Conservation (phyloP, 2,888 invertebrate genomes). For the Tubulanus polymorphus region DNA sequence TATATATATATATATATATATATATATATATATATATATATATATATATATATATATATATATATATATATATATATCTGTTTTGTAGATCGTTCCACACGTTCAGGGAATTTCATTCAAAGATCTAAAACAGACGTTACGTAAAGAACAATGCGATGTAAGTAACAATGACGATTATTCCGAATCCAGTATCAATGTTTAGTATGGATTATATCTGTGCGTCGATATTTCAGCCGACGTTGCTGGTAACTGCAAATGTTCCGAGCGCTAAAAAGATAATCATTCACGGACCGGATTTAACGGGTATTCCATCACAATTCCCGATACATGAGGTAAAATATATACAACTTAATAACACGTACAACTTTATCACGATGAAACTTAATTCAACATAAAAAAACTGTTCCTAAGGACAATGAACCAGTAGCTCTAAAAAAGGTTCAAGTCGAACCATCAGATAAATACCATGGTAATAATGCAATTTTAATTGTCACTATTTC, state of each 20-base stretch:
- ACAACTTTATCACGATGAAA: too few species aligned
- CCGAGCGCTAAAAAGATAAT: slow-evolving; percentile 99
- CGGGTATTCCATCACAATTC: slow-evolving; percentile 94
- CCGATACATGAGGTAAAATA: slow-evolving; percentile 77
- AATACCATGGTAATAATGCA: too few species aligned
- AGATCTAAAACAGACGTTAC: slow-evolving; percentile 94
- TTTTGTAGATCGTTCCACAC: slow-evolving; percentile 93
- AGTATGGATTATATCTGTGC: background rate
- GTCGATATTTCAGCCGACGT: slow-evolving; percentile 63
- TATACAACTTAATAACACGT: too few species aligned
- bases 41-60: too few species aligned
- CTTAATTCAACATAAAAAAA: too few species aligned
- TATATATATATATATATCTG: too few species aligned
- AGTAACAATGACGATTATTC: slow-evolving; percentile 34
- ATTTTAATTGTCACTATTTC: too few species aligned
- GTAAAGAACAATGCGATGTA: slow-evolving; percentile 97
- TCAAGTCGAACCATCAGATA: too few species aligned
- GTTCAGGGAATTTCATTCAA: slow-evolving; percentile 99
- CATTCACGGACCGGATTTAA: slow-evolving; percentile 84
- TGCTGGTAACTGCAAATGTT: slow-evolving; percentile 95
- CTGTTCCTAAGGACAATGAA: too few species aligned
- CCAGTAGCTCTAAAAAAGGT: too few species aligned
- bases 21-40: too few species aligned
- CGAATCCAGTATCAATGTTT: background rate
- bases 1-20: too few species aligned